Evolutionary conservation across 2,797 vertebrate genomes (phyloP).

Genomic region (Rhinogobio ventralis): DNA sequence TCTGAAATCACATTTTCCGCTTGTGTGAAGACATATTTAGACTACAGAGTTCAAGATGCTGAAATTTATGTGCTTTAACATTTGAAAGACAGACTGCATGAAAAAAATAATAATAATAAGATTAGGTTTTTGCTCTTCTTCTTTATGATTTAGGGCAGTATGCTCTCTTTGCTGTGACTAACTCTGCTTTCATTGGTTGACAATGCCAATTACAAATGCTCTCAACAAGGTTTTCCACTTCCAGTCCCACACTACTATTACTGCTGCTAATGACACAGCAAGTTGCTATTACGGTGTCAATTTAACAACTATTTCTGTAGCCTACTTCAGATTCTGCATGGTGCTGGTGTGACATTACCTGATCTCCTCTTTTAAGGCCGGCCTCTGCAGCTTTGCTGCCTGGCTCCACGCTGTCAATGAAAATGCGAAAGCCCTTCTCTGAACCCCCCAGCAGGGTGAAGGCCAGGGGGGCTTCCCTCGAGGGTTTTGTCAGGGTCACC

Average conservation of each 20-base stretch:
- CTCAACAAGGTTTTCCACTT: slow-evolving; percentile 15
- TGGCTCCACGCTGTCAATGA: slow-evolving; percentile 94
- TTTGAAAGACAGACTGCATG: background rate
- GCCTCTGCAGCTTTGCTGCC: slow-evolving; percentile 95
- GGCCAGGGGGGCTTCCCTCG: slow-evolving; percentile 92
- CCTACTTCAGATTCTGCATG: background rate
- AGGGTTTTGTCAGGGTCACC: slow-evolving; percentile 96
- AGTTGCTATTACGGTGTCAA: slow-evolving; percentile 28
- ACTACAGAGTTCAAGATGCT: background rate
- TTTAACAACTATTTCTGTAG: slow-evolving; percentile 20
- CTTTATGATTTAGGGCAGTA: background rate
- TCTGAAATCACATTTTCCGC: slow-evolving; percentile 13
- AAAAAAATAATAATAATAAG: background rate
- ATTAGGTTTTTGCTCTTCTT: background rate
- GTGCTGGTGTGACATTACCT: slow-evolving; percentile 76
- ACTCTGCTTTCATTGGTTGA: background rate
- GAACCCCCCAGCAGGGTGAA: slow-evolving; percentile 95
- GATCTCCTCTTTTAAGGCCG: slow-evolving; percentile 96
- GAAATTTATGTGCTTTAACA: background rate
- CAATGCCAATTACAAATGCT: slow-evolving; percentile 31
- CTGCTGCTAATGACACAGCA: background rate
- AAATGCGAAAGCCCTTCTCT: slow-evolving; percentile 96
- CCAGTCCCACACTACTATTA: slow-evolving; percentile 1
- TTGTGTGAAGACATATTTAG: slow-evolving; percentile 28
- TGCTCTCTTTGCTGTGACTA: background rate